Percentiles rank a stretch among this genome's conserved stretches.
Conservation (phyloP, 2,888 invertebrate genomes). For the Napeogenes inachia region DNA sequence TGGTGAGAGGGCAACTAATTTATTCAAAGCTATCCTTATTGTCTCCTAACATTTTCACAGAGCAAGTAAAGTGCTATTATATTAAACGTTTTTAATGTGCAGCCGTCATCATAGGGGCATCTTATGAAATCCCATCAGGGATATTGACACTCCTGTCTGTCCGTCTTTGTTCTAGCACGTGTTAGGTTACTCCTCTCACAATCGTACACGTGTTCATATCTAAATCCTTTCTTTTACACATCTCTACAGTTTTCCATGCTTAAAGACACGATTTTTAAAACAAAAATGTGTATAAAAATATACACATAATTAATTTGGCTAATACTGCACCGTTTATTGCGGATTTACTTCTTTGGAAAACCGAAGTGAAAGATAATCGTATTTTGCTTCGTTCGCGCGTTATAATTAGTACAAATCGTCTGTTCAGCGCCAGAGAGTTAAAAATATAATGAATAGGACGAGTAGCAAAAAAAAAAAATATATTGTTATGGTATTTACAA, state of each 20-base stretch:
- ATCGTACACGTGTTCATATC: slow-evolving; percentile 54
- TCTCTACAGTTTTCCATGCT: slow-evolving; percentile 10
- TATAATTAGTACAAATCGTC: slow-evolving; percentile 76
- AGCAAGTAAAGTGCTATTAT: slow-evolving; percentile 58
- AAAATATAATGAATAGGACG: slow-evolving; percentile 41
- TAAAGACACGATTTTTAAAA: no score
- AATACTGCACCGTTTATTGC: slow-evolving; percentile 8
- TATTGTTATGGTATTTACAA: no score
- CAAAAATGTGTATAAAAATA: no score
- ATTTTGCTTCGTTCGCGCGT: slow-evolving; percentile 69
- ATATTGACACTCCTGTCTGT: slow-evolving; percentile 72
- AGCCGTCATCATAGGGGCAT: slow-evolving; percentile 67
- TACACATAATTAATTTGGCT: not conserved
- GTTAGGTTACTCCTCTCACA: slow-evolving; percentile 58
- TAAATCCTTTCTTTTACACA: slow-evolving; percentile 30
- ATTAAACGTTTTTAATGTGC: slow-evolving; percentile 48
- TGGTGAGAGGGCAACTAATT: not conserved
- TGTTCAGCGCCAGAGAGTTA: slow-evolving; percentile 50
- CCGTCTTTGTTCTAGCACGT: slow-evolving; percentile 66
- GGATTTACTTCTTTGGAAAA: slow-evolving; percentile 32
- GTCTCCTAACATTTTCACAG: slow-evolving; percentile 50
- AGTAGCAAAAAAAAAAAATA: no score
- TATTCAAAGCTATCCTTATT: not conserved
- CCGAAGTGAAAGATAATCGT: slow-evolving; percentile 65
- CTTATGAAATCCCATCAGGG: slow-evolving; percentile 63